Base-by-base conservation (phyloP, 1,140 invertebrate species). In the Drosophila repletoides region DNA sequence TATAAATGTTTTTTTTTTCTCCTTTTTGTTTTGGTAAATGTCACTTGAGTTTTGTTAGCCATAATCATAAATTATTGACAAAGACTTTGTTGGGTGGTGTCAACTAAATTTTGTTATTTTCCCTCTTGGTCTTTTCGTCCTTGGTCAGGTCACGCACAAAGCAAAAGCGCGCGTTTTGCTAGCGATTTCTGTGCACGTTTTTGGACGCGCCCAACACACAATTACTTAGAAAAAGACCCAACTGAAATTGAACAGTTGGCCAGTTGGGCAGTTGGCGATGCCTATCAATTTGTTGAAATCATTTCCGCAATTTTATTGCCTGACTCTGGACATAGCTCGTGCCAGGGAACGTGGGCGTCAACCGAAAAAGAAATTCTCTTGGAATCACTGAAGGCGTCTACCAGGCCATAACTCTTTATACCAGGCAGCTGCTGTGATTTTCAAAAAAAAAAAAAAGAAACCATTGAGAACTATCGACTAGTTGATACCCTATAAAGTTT, bases 241-340 rank as follows among this genome's bases (percentile, higher is more conserved):
- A 9, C 21, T 12, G 12, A 6, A n/a, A n/a, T 48, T 29, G 26
- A 19, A 7, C 43, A 48, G 40, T 29, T 49, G 45, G 12, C 26
- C 22, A 14, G 21, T 24, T 51, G 21, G 29, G 4, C 6, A 22
- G 40, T 38, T 28, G 41, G 24, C 45, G 64, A 80, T 65, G 72
- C 75, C 80, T 75, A 84, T 84, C 80, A 84, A 86, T 84, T 84
- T 86, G 80, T 79, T 72, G 75, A 70, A 86, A 84, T 79, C 74
- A 84, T 86, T 86, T 84, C 80, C 80, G 80, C 80, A 80, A 80
- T 86, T 84, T 86, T 80, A 84, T 80, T 84, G 80, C 71, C 34
- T 14, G 28, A 29, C 45, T 41, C 36, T n/a, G 29, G n/a, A 4
- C n/a, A 21, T 17, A 49, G 55, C 77, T 84, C 77, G 77, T 81